Percentiles rank a stretch among this genome's conserved stretches.
These are phyloP conservation scores for Esox lucius DNA, from an alignment of 2,797 vertebrate species.

Conservation along the genomic window DNA sequence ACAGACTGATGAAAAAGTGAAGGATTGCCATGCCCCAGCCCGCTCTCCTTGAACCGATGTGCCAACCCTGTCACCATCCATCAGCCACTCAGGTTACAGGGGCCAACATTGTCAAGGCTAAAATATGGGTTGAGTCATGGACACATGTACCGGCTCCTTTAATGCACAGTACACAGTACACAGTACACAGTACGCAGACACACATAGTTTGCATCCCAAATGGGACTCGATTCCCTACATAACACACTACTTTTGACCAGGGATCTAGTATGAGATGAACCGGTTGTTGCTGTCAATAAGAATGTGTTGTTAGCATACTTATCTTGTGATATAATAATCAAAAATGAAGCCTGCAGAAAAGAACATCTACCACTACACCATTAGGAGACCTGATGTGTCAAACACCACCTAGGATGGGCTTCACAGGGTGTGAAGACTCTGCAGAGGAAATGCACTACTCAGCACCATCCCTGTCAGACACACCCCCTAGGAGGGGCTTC, in stretches of 20 bases:
- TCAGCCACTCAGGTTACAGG: slow-evolving; percentile 52
- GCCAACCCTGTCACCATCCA: slow-evolving; percentile 49
- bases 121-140: slow-evolving; percentile 31
- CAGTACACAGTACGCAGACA: not conserved
- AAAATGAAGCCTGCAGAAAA: too few species aligned
- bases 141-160: not conserved
- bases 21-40: slow-evolving; percentile 31
- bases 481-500: not conserved
- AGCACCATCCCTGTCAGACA: not conserved
- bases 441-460: not conserved
- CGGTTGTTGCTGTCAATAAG: not conserved
- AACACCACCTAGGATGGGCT: not conserved
- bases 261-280: not conserved
- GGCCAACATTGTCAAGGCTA: slow-evolving; percentile 30
- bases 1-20: slow-evolving; percentile 39
- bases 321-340: too few species aligned
- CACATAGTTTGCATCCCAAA: not conserved
- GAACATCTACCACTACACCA: too few species aligned
- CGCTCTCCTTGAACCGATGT: slow-evolving; percentile 49
- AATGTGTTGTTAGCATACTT: not conserved
- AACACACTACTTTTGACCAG: too few species aligned
- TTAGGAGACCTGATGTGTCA: too few species aligned
- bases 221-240: not conserved
- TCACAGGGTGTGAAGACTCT: not conserved
- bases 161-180: not conserved